A percentile compares a stretch with the other conserved stretches of the same genome.
These are phyloP conservation scores for Poeciliopsis infans DNA, from an alignment of 2,797 vertebrate species.

Conservation along the genomic window DNA sequence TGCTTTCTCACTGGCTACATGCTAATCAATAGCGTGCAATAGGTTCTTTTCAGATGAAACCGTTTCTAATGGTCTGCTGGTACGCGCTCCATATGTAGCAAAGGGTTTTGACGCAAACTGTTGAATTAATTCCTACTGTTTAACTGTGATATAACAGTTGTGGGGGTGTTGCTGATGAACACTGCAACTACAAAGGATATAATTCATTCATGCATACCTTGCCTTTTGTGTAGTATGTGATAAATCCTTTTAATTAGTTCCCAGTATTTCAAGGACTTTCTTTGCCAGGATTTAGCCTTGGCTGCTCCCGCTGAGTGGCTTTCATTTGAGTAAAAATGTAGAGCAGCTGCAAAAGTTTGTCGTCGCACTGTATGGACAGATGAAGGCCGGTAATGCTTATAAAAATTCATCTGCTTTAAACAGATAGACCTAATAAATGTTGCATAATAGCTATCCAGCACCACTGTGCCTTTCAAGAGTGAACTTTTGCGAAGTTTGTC, in stretches of 20 bases:
- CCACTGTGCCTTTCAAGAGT: not conserved
- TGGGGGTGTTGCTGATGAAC: constrained; percentile 8
- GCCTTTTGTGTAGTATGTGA: constrained; percentile 4
- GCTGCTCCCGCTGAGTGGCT: constrained; percentile 1
- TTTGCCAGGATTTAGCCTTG: constrained; percentile 1
- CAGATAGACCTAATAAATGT: constrained; percentile 3
- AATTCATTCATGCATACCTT: constrained; percentile 1
- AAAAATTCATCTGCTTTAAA: constrained; percentile 2
- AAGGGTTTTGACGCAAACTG: constrained; percentile 17
- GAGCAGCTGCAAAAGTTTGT: not conserved
- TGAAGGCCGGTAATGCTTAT: not conserved
- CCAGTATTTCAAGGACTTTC: not conserved
- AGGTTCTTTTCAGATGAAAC: constrained; percentile 23
- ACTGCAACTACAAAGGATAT: not conserved
- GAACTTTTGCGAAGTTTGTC: not conserved
- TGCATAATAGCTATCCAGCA: not conserved
- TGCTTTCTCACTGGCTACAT: constrained; percentile 2
- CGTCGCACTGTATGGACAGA: not conserved
- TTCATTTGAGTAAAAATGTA: constrained; percentile 12
- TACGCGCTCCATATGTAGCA: not conserved
- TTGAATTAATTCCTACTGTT: constrained; percentile 20
- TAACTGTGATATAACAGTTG: not conserved
- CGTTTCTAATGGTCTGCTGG: not conserved
- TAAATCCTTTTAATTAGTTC: constrained; percentile 13
- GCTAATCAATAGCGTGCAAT: constrained; percentile 26